Base-by-base conservation (phyloP, 2,797 vertebrate species). In the Brotula barbata region DNA sequence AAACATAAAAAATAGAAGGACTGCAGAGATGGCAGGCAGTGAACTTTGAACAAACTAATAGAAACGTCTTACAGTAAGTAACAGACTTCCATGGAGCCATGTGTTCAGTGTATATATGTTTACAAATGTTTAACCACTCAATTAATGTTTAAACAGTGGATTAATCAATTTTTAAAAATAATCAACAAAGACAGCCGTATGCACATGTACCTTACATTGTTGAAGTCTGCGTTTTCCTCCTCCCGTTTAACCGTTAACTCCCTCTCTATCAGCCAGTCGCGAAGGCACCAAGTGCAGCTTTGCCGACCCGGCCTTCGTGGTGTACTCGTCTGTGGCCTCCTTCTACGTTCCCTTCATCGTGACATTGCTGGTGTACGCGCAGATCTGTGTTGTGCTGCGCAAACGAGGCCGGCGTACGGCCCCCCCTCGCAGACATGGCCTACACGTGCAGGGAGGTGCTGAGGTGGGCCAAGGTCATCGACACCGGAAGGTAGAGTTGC, bases 291-390 rank as follows among this genome's bases (percentile, higher is more conserved):
- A 86, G 0, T 93, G 92, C 75, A 91, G 87, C 77, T 92, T 93
- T 37, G 89, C 90, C 1, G 90, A 93, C 72, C 92, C 92, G 0
- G 89, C 91, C 57, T 92, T 92, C 1, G 91, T 93, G 31, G 86
- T 93, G 12, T 93, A 93, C 78, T 93, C 92, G 0, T 93, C 92
- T 0, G 91, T 93, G 40, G 91, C 90, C n/a, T 93, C 92, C 42
- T 93, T 93, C 82, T 93, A 92, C 34, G 90, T 92, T 3, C 91
- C 92, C 48, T 93, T 92, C 84, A 91, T 92, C 11, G 89, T 92
- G 1, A 92, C 91, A 0, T 33, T 93, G 80, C 76, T 93, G 78
- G 91, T 93, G 45, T 92, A 93, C 5, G 89, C 78, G 1, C 92
- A 92, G 88, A 93, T 93, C 89, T 93, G 91, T 6, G 73, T 92